Evolutionary conservation across 1,140 invertebrate genomes (phyloP).

Genomic region (Thaumatotibia leucotreta): DNA sequence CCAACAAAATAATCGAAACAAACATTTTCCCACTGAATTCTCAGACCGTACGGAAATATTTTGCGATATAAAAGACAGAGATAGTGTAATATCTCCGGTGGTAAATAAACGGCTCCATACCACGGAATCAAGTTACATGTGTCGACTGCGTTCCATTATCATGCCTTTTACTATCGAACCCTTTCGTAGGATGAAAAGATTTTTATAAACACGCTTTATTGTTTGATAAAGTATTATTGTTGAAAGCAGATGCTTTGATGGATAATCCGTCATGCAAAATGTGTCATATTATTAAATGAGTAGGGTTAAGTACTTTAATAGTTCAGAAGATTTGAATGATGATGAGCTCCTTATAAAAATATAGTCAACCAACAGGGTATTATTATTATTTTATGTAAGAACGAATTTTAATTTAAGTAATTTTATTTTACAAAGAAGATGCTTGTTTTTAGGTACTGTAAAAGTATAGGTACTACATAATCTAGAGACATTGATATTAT

Average conservation of each 20-base stretch:
- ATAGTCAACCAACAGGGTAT: too few species aligned
- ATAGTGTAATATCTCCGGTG: constrained; percentile 37
- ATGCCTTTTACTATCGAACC: constrained; percentile 7
- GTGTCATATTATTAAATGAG: neutral
- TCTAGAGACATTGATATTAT: too few species aligned
- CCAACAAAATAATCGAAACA: neutral
- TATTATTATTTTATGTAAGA: too few species aligned
- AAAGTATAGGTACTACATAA: too few species aligned
- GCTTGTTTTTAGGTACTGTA: too few species aligned
- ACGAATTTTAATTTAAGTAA: too few species aligned
- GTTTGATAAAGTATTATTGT: constrained; percentile 3
- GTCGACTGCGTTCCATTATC: constrained; percentile 30
- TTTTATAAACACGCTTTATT: constrained; percentile 12
- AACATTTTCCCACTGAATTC: neutral
- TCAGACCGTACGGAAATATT: constrained; percentile 16
- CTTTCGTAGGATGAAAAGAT: neutral
- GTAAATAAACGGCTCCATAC: constrained; percentile 44
- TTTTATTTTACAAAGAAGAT: too few species aligned
- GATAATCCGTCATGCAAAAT: constrained; percentile 12
- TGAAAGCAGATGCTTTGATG: neutral
- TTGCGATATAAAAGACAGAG: constrained; percentile 36
- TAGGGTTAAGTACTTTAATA: neutral
- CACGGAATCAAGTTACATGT: constrained; percentile 48
- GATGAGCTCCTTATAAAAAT: too few species aligned
- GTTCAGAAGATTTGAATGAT: neutral